Conservation (phyloP, 2,888 invertebrate species). For the Thymelicus lineola region DNA sequence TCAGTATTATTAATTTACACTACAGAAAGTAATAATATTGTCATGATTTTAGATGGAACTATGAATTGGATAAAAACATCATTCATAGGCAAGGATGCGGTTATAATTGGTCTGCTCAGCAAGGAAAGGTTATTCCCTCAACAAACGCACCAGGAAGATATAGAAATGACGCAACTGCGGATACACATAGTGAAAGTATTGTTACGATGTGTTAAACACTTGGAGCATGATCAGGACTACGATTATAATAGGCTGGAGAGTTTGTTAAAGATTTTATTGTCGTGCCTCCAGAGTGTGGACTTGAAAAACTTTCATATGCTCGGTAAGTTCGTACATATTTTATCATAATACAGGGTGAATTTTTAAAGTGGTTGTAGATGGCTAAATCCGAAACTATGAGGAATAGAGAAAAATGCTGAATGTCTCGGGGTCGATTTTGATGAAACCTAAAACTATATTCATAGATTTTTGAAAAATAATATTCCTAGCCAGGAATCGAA, state of each 20-base stretch:
- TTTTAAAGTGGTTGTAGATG: no score
- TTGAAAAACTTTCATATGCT: conserved; percentile 78
- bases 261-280: conserved; percentile 69
- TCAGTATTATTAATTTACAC: no score
- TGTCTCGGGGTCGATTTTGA: no score
- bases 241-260: conserved; percentile 65
- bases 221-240: conserved; percentile 59
- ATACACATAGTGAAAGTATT: conserved; percentile 73
- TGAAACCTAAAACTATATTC: no score
- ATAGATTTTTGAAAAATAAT: no score
- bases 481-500: no score
- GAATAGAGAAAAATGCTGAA: no score
- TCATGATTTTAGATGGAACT: conserved; percentile 52
- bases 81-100: conserved; percentile 68
- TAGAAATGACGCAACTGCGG: conserved; percentile 72
- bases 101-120: conserved; percentile 65
- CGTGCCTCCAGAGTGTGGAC: conserved; percentile 71
- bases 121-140: conserved; percentile 68
- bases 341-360: no score
- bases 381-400: no score
- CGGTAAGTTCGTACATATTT: conserved; percentile 60
- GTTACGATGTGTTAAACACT: conserved; percentile 58
- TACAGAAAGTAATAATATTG: not conserved
- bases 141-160: conserved; percentile 65
- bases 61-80: conserved; percentile 68